Evolutionary conservation across 2,888 invertebrate species (phyloP), one percentile per base, ranked within the genome.

Genomic region (Arrhopalites spinosus): DNA sequence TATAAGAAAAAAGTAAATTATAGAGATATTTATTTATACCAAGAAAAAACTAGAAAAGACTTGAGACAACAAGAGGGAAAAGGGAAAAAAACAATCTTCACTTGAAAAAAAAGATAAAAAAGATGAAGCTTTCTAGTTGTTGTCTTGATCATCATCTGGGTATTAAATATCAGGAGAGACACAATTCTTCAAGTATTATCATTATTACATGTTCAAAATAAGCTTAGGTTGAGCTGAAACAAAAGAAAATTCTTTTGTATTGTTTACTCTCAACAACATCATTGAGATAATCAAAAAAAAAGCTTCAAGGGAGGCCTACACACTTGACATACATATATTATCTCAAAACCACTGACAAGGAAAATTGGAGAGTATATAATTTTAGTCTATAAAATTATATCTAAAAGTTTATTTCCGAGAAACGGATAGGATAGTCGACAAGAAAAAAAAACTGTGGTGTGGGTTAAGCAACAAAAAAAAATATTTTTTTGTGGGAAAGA

Each of bases 281-380:
- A 17, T 15, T 15, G 50, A 50, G 59, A 25, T 59, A 59, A 59
- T 59, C 59, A 59, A 59, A 59, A 36, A n/a, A n/a, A 59, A 59
- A 15, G 59, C 59, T 59, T 59, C 25, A 25, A 25, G 59, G n/a
- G 8, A 53, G 1, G 5, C 23, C 53, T 20, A 53, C 53, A 53
- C 53, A 3, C 15, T n/a, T 47, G 53, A n/a, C 11, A 20, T 17
- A 50, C 50, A 50, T 3, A 50, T 5, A 50, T 8, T n/a, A 50
- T 15, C 25, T 7, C 20, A 59, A 59, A 23, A 2, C 3, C 3
- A 53, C 20, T 20, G 23, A 8, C 8, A n/a, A 56, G 53, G 8
- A 56, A n/a, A n/a, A n/a, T n/a, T n/a, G n/a, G n/a, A n/a, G n/a
- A n/a, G n/a, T n/a, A n/a, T n/a, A n/a, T n/a, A n/a, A n/a, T n/a